Evolutionary conservation across 2,797 vertebrate genomes (phyloP), one percentile per base, ranked within the genome.

Genomic region (Lacerta viridis): DNA sequence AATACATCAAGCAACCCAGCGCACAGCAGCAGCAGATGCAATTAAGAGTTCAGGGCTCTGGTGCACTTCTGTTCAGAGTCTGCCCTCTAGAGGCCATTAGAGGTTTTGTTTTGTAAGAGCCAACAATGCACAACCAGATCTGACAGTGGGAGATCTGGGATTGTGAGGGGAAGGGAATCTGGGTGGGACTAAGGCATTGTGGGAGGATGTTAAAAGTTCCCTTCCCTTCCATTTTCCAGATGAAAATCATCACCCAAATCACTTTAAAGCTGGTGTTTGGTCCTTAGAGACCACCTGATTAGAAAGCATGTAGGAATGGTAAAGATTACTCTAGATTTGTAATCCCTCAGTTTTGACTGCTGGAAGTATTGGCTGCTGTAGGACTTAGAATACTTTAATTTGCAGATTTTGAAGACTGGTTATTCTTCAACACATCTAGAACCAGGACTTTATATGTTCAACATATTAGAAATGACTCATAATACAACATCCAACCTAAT

Each of bases 11-110:
- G 39, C 6, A 64, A 39, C 59, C 18, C 36, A 11, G n/a, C 36
- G 10, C 43, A 27, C 20, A 23, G 15, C 3, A n/a, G 3, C 2
- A 55, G 64, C 33, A 7, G 41, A 29, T 29, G 13, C 68, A n/a
- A 39, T 36, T 27, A 10, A 10, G 0, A 1, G 43, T 41, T 5
- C 18, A 41, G 1, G 55, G 9, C 5, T 33, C 18, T 36, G 76
- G 17, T 61, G 46, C 7, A 50, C 39, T 66, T 36, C n/a, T 82
- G 25, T 59, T 76, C 11, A 11, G 41, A 81, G 8, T 76, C 33
- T 76, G 41, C 83, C 78, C 83, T 76, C 88, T 76, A 81, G 69
- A 81, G 84, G 83, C 41, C n/a, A 66, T 25, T 39, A 33, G 29
- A 39, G 43, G 59, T 15, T 20, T 59, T 0, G 1, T 39, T 74